phyloP scores from a whole-genome alignment of 2,113 vertebrate genomes.

The Actenoides lindsayi region DNA sequence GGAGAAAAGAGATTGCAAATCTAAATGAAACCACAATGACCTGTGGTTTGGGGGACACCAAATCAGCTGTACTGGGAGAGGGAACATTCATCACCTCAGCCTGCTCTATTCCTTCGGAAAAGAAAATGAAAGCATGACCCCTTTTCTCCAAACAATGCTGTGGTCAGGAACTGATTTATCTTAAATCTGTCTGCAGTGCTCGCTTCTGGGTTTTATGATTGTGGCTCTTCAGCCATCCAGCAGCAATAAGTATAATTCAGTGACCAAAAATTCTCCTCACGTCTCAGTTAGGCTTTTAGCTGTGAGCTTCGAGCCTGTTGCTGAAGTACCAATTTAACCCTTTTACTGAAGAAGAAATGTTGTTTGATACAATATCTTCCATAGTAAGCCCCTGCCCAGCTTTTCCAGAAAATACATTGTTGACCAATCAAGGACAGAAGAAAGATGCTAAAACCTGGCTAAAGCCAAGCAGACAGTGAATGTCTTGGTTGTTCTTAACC shows the following conservation, averaged over 20 bases:
- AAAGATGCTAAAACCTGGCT: background rate
- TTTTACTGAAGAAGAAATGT: background rate
- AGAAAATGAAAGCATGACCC: background rate
- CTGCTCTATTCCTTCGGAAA: background rate
- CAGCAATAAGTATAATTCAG: constrained; percentile 33
- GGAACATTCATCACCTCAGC: constrained; percentile 14
- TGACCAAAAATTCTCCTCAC: background rate
- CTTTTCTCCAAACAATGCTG: constrained; percentile 1
- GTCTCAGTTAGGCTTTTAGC: background rate
- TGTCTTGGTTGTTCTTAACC: background rate
- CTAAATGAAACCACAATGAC: constrained; percentile 30
- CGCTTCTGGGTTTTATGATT: background rate
- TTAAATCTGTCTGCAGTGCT: background rate
- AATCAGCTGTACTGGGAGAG: background rate
- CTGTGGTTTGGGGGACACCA: background rate
- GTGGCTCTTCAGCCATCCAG: background rate
- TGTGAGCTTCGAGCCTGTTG: background rate
- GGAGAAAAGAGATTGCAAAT: constrained; percentile 3
- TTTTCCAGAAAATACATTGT: background rate
- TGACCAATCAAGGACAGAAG: background rate
- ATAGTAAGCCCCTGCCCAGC: background rate
- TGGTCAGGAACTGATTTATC: constrained; percentile 29
- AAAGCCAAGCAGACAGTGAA: background rate
- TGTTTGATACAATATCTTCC: background rate
- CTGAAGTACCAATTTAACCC: background rate